Conservation (phyloP, 2,888 invertebrate genomes). For the Serrognathus titanus region DNA sequence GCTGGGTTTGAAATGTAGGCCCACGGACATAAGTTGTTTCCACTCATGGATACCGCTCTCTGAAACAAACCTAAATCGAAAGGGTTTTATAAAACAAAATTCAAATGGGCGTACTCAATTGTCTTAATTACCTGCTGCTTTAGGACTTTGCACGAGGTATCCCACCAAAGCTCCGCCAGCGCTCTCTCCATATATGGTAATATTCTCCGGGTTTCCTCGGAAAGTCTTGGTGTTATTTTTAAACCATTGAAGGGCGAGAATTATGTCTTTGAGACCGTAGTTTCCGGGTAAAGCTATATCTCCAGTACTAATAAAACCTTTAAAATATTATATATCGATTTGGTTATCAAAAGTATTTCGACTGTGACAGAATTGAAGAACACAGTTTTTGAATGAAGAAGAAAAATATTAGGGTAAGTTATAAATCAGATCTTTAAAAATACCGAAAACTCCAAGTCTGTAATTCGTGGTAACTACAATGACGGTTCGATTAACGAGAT, state of each 20-base stretch:
- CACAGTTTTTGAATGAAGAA: too few species aligned
- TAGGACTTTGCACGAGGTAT: too few species aligned
- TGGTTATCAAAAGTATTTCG: too few species aligned
- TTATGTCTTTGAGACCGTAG: conserved; percentile 35
- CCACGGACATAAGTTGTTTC: too few species aligned
- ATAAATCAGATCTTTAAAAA: conserved; percentile 9
- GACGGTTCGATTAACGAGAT: conserved; percentile 34
- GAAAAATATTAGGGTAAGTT: background rate
- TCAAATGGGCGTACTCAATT: too few species aligned
- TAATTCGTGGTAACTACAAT: conserved; percentile 39
- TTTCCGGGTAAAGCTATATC: conserved; percentile 33
- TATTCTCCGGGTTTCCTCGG: conserved; percentile 35
- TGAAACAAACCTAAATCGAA: too few species aligned
- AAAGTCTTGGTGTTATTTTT: conserved; percentile 34
- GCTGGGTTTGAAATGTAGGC: too few species aligned
- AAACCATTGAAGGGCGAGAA: conserved; percentile 34
- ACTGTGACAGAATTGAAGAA: too few species aligned
- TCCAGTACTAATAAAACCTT: conserved; percentile 37
- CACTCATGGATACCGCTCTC: too few species aligned
- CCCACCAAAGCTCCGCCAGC: conserved; percentile 14
- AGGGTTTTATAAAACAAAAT: too few species aligned
- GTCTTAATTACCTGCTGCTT: too few species aligned
- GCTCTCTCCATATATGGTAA: conserved; percentile 39
- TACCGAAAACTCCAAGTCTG: conserved; percentile 35
- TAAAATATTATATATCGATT: too few species aligned